These are phyloP conservation scores for silkworm (Bombyx mori) DNA, from an alignment of 1,140 invertebrate species.

Conservation along the genomic window DNA sequence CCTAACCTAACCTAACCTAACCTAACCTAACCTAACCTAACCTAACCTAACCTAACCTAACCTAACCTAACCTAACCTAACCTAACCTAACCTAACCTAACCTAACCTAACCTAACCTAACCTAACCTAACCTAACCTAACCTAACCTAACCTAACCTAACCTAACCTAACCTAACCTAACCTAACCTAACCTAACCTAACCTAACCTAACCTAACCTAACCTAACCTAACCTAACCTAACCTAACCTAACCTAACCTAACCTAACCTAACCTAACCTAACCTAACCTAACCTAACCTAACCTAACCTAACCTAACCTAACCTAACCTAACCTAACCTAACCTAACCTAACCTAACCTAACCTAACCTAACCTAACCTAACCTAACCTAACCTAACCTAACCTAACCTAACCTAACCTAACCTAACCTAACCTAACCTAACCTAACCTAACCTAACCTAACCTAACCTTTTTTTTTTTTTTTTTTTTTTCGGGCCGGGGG, in stretches of 20 bases:
- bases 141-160: constrained; percentile 11
- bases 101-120: constrained; percentile 9
- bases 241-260: constrained; percentile 14
- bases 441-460: constrained; percentile 13
- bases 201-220: constrained; percentile 11
- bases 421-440: constrained; percentile 15
- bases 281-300: constrained; percentile 17
- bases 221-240: constrained; percentile 16
- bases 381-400: constrained; percentile 7
- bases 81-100: constrained; percentile 11
- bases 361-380: constrained; percentile 9
- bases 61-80: constrained; percentile 23
- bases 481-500: too few relatives aligned
- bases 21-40: constrained; percentile 21
- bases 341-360: constrained; percentile 17
- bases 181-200: constrained; percentile 7
- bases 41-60: constrained; percentile 27
- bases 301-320: too few relatives aligned
- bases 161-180: constrained; percentile 7
- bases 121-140: constrained; percentile 9
- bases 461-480: constrained; percentile 15
- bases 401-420: constrained; percentile 10
- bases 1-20: constrained; percentile 19
- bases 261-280: too few relatives aligned
- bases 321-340: constrained; percentile 16